Conservation (phyloP, 2,113 vertebrate species). For the Probosciger aterrimus region DNA sequence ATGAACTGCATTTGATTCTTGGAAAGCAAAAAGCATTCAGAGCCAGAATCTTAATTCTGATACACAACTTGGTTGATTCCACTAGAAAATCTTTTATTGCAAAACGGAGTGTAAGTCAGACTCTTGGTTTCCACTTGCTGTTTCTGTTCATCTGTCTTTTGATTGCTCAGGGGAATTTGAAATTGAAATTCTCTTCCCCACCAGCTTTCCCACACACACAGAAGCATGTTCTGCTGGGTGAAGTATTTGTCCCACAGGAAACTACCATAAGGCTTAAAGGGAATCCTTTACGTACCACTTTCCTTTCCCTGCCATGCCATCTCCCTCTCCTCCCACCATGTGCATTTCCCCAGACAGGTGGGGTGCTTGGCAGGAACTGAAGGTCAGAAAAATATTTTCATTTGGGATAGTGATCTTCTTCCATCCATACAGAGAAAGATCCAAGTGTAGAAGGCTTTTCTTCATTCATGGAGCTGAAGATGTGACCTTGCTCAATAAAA, state of each 20-base stretch:
- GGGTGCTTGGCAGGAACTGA: not conserved
- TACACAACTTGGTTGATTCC: not conserved
- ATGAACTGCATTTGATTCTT: not conserved
- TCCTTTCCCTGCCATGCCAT: not conserved
- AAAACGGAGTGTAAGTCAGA: not conserved
- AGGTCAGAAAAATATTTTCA: not conserved
- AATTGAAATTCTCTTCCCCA: not conserved
- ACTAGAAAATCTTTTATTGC: not conserved
- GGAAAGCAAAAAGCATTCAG: not conserved
- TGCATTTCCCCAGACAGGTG: not conserved
- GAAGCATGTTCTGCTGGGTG: not conserved
- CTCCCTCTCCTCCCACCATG: not conserved
- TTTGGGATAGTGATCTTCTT: not conserved
- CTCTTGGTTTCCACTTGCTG: not conserved
- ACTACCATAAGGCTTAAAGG: not conserved
- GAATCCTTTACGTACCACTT: not conserved
- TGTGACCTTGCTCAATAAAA: not conserved
- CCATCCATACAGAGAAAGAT: not conserved
- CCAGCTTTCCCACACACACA: not conserved
- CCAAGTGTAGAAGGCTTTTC: not conserved
- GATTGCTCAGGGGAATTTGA: not conserved
- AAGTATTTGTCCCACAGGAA: not conserved
- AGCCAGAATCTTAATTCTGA: not conserved
- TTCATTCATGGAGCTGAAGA: not conserved
- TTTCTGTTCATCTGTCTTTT: not conserved